Base-by-base conservation (phyloP, 2,113 vertebrate species). In the Eulemur macaco region DNA sequence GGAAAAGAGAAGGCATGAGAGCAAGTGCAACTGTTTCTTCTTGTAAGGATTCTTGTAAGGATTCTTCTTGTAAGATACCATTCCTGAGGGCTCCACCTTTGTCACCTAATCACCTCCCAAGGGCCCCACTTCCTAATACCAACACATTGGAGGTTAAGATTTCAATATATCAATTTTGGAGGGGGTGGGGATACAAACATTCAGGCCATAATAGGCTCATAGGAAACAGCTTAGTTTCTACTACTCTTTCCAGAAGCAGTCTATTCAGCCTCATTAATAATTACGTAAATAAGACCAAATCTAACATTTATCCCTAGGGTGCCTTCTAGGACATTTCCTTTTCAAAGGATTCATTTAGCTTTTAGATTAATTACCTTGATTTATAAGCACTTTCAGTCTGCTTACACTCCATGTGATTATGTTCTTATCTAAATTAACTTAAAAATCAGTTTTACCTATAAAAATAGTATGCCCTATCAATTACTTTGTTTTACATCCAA, bases 321-420 rank as follows among this genome's bases (percentile, higher is more conserved):
- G 17, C 71, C 69, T 82, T 68, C 18, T 6, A 42, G 56, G 84
- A 90, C 93, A 93, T 92, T 96, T 96, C 91, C 88, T 85, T 94
- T 95, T 42, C 71, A 42, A 94, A 73, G 94, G 89, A 97, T 80
- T 97, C 92, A 96, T 74, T 91, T 58, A 89, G 47, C 80, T 95
- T 96, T 95, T 56, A 69, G n/a, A 89, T 88, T 94, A 91, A 94
- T 96, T 93, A 95, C 83, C 54, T 86, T 73, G 34, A 74, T 52
- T 83, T 18, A 50, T n/a, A 94, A 88, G 85, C 45, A 80, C 27
- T 89, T 89, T 34, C 17, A 71, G 74, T 86, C 54, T 80, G 87
- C 71, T 97, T 97, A 89, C 14, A 71, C 60, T 64, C 52, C 20
- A 14, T 47, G 39, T 39, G 66, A 81, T 78, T 94, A 60, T 94